These are phyloP conservation scores for Labeo catla DNA, from an alignment of 2,113 vertebrate genomes.

Conservation along the genomic window DNA sequence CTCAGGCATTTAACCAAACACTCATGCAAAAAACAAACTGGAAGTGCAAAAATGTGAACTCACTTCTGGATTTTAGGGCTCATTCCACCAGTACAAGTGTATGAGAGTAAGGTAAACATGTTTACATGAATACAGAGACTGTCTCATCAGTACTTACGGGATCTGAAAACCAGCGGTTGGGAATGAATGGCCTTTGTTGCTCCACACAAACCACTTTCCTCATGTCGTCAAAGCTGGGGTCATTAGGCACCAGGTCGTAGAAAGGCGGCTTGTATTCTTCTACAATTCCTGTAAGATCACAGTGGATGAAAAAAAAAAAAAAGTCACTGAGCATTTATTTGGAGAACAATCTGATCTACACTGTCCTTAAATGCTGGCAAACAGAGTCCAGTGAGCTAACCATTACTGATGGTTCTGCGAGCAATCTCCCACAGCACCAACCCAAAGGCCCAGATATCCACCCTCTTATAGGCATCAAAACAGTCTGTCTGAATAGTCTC, in stretches of 20 bases:
- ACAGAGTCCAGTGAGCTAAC: slow-evolving; percentile 57
- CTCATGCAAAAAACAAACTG: not conserved
- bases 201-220: slow-evolving; percentile 84
- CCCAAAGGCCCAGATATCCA: slow-evolving; percentile 84
- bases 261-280: slow-evolving; percentile 84
- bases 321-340: not conserved
- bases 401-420: slow-evolving; percentile 80
- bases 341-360: not conserved
- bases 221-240: slow-evolving; percentile 85
- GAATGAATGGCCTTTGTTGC: slow-evolving; percentile 82
- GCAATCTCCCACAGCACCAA: slow-evolving; percentile 83
- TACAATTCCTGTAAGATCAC: slow-evolving; percentile 73
- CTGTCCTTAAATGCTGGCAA: not conserved
- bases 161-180: slow-evolving; percentile 84
- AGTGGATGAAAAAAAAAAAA: not conserved
- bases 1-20: not conserved
- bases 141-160: slow-evolving; percentile 68
- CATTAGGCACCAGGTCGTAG: slow-evolving; percentile 81
- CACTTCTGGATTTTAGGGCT: not conserved
- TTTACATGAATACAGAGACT: not conserved
- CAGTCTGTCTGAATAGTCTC: slow-evolving; percentile 81
- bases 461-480: slow-evolving; percentile 81
- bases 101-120: not conserved
- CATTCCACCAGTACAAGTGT: not conserved
- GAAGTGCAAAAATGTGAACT: not conserved